phyloP scores from a whole-genome alignment of 2,888 invertebrate species.

The Pilophorus perplexus region DNA sequence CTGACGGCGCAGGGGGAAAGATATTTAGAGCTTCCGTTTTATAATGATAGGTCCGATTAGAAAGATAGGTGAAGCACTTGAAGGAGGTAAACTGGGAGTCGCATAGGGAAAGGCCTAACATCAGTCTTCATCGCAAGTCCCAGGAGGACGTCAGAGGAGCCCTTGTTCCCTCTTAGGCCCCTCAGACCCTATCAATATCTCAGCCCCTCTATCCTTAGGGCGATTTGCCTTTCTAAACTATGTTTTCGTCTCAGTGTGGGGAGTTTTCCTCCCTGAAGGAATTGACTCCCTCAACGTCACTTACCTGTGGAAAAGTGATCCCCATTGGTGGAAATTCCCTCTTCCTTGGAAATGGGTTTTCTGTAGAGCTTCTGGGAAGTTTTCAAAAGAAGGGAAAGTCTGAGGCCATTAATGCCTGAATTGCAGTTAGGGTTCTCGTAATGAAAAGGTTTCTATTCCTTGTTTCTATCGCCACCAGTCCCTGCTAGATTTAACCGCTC shows the following conservation, averaged over 20 bases:
- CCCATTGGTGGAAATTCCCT: conserved; percentile 13
- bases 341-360: not conserved
- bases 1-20: no score
- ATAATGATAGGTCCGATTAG: not conserved
- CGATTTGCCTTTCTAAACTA: conserved; percentile 41
- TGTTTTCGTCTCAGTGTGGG: conserved; percentile 29
- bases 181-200: conserved; percentile 27
- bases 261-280: conserved; percentile 10
- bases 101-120: conserved; percentile 15
- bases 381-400: not conserved
- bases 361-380: conserved; percentile 5
- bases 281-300: not conserved
- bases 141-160: not conserved
- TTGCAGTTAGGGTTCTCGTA: conserved; percentile 24
- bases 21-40: conserved; percentile 6
- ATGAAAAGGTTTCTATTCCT: no score
- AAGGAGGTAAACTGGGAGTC: conserved; percentile 28
- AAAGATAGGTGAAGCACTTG: conserved; percentile 12
- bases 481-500: no score
- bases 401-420: conserved; percentile 31
- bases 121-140: conserved; percentile 33
- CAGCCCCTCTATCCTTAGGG: conserved; percentile 18
- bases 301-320: conserved; percentile 30
- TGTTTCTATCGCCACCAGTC: no score
- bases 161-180: conserved; percentile 11